Base-by-base conservation (phyloP, 2,113 vertebrate genomes). In the Mesitornis unicolor region DNA sequence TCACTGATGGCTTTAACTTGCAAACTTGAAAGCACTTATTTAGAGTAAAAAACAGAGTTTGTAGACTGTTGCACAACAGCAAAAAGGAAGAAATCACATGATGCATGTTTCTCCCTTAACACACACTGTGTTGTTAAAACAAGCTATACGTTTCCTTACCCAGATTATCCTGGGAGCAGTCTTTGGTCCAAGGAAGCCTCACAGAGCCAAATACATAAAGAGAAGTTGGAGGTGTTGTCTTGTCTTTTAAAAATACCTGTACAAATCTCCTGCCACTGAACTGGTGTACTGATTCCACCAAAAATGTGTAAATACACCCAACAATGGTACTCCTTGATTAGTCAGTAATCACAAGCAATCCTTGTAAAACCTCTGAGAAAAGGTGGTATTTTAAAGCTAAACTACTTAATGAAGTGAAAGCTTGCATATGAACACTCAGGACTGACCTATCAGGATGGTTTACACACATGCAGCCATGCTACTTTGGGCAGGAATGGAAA, bases 71-170 rank as follows among this genome's bases (percentile, higher is more conserved):
- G 79, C 38, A 24, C 79, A 94, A 90, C 36, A 59, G 16, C n/a
- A 31, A 35, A 83, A 88, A 80, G 84, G 81, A 84, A 74, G 19
- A 87, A 85, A 94, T 90, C 95, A 64, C 60, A 73, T 86, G 82
- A 80, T 74, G 19, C 0, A 0, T 35, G 33, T 42, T 90, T 88
- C 90, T 88, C 50, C 25, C 45, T 93, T 88, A 68, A 80, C 40
- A 69, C 7, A 4, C 13, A 31, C 4, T 6, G 7, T 77, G 31
- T 69, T 1, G 2, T 38, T 83, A 26, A 88, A 94, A 57, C 3
- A 2, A 74, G 45, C 35, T 57, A 48, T 69, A 0, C 29, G 26
- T 92, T 89, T 91, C 7, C 13, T 42, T 54, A 59, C 12, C 6
- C 38, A 13, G 2, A n/a, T 64, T 64, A 35, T 79, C 24, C 35